Conservation (phyloP, 2,888 invertebrate genomes). For the Ctena decussata region DNA sequence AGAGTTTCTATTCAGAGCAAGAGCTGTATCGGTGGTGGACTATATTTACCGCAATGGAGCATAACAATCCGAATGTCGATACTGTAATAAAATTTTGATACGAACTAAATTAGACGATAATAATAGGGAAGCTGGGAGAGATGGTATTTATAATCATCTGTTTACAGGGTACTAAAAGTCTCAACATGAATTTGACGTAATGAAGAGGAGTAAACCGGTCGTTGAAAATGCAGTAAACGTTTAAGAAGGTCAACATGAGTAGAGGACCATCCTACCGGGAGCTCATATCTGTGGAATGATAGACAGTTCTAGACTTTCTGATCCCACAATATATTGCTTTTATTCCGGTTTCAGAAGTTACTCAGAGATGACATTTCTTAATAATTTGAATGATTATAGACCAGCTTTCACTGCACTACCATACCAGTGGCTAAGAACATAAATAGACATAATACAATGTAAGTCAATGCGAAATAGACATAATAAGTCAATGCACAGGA, state of each 20-base stretch:
- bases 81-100: conserved; percentile 11
- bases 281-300: too few species aligned
- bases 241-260: neutral
- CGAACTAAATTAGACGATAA: neutral
- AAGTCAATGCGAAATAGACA: too few species aligned
- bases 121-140: neutral
- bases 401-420: too few species aligned
- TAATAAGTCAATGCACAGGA: too few species aligned
- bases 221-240: neutral
- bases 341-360: too few species aligned
- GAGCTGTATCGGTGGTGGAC: neutral
- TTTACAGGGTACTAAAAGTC: conserved; percentile 6
- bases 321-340: too few species aligned
- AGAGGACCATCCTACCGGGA: too few species aligned
- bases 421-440: too few species aligned
- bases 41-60: conserved; percentile 14
- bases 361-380: too few species aligned
- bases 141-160: conserved; percentile 16
- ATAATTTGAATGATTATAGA: too few species aligned
- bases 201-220: neutral
- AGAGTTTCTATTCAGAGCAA: conserved; percentile 14
- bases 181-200: conserved; percentile 14
- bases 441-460: too few species aligned
- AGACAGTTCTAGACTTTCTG: too few species aligned
- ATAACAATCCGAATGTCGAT: conserved; percentile 9